A percentile compares a stretch with the other conserved stretches of the same genome.
These are phyloP conservation scores for Alentia gelatinosa DNA, from an alignment of 2,888 invertebrate genomes.

Conservation along the genomic window DNA sequence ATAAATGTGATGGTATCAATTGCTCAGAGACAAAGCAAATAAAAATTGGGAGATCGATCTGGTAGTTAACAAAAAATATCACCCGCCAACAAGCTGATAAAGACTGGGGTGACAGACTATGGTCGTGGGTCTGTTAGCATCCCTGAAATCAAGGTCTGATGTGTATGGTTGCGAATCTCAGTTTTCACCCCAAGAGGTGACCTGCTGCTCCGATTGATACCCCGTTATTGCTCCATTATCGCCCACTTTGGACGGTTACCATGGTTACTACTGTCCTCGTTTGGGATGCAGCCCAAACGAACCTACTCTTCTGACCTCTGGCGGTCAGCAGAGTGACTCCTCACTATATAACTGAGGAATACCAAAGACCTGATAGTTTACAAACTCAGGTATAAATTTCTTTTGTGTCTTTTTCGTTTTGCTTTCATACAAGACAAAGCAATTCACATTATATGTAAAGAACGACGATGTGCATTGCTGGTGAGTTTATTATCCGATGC, in stretches of 20 bases:
- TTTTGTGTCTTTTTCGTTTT: too few species aligned
- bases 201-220: not conserved
- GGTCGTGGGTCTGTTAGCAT: not conserved
- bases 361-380: not conserved
- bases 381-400: not conserved
- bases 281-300: conserved; percentile 3
- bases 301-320: not conserved
- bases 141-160: not conserved
- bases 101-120: too few species aligned
- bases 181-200: not conserved
- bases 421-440: too few species aligned
- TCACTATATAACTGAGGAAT: not conserved
- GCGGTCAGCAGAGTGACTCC: not conserved
- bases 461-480: too few species aligned
- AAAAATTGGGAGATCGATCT: too few species aligned
- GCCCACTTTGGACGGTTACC: not conserved
- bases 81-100: too few species aligned
- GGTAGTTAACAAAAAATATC: too few species aligned
- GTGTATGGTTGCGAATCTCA: conserved; percentile 1
- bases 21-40: too few species aligned
- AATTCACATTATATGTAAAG: too few species aligned
- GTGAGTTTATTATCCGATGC: too few species aligned
- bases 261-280: not conserved
- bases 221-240: not conserved
- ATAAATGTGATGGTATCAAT: too few species aligned